Conservation (phyloP, 2,797 vertebrate genomes). For the Acipenser ruthenus region DNA sequence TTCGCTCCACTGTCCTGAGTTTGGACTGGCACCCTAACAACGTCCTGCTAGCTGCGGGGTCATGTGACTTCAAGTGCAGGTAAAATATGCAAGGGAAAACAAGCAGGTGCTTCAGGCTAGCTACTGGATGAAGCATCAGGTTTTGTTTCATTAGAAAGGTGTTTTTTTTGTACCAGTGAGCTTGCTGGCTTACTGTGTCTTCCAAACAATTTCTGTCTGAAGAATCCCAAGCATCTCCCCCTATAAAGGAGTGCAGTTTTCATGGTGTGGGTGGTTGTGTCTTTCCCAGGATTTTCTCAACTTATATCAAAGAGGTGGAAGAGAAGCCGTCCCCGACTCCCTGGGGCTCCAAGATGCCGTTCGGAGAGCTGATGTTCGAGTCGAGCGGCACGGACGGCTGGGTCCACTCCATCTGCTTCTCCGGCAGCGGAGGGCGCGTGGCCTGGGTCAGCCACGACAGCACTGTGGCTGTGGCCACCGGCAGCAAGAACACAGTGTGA, state of each 20-base stretch:
- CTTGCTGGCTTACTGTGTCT: no score
- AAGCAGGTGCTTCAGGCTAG: not conserved
- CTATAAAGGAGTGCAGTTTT: no score
- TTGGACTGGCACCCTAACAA: constrained; percentile 72
- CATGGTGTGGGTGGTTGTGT: not conserved
- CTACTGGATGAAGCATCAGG: no score
- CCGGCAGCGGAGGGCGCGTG: constrained; percentile 49
- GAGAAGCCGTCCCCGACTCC: constrained; percentile 63
- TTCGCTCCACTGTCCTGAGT: constrained; percentile 63
- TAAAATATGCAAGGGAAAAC: constrained; percentile 17
- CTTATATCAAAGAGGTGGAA: constrained; percentile 71
- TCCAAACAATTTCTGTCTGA: no score
- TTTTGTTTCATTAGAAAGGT: no score
- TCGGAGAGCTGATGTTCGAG: constrained; percentile 68
- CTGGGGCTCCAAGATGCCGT: constrained; percentile 70
- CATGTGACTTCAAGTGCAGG: constrained; percentile 71
- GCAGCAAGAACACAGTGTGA: constrained; percentile 65
- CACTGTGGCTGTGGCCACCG: constrained; percentile 56
- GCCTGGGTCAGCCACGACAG: constrained; percentile 71
- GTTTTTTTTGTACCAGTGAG: no score
- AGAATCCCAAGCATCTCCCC: no score
- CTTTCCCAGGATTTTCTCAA: constrained; percentile 59
- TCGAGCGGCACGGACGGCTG: constrained; percentile 62
- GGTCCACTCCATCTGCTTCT: constrained; percentile 67
- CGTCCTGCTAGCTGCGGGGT: constrained; percentile 57